These are phyloP conservation scores for Brienomyrus brachyistius DNA, from an alignment of 2,113 vertebrate species.

Conservation along the genomic window DNA sequence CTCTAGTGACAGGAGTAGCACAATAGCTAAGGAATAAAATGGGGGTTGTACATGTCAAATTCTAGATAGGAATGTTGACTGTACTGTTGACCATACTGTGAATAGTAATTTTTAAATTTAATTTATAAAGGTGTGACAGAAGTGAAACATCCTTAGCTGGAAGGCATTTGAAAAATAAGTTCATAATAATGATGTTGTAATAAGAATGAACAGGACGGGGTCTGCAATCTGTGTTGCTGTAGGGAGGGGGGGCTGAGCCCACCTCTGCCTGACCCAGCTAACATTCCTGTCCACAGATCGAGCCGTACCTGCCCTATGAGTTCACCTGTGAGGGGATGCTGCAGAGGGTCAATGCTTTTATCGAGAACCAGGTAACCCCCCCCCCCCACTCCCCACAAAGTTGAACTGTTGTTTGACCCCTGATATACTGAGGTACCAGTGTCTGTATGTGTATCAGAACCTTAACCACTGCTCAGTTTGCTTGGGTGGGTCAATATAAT, in stretches of 20 bases:
- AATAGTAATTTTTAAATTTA: not conserved
- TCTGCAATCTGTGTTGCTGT: not conserved
- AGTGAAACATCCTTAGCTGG: not conserved
- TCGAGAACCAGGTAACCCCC: constrained; percentile 83
- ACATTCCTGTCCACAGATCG: constrained; percentile 63
- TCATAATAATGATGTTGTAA: not conserved
- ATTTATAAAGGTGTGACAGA: not conserved
- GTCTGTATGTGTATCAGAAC: not conserved
- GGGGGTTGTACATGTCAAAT: not conserved
- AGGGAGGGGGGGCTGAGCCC: not conserved
- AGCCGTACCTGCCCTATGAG: constrained; percentile 95
- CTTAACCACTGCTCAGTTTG: not conserved
- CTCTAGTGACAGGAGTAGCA: not conserved
- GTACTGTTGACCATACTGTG: not conserved
- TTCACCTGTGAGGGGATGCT: constrained; percentile 98
- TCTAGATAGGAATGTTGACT: not conserved
- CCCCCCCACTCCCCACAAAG: not conserved
- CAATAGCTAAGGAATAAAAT: not conserved
- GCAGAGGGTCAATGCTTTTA: constrained; percentile 93
- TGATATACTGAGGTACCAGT: not conserved
- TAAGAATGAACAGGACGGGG: not conserved
- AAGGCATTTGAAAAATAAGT: not conserved
- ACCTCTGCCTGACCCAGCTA: not conserved
- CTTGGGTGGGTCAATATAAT: not conserved
- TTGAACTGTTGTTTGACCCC: not conserved